Conservation (phyloP, 2,113 vertebrate genomes). For the Struthio camelus region DNA sequence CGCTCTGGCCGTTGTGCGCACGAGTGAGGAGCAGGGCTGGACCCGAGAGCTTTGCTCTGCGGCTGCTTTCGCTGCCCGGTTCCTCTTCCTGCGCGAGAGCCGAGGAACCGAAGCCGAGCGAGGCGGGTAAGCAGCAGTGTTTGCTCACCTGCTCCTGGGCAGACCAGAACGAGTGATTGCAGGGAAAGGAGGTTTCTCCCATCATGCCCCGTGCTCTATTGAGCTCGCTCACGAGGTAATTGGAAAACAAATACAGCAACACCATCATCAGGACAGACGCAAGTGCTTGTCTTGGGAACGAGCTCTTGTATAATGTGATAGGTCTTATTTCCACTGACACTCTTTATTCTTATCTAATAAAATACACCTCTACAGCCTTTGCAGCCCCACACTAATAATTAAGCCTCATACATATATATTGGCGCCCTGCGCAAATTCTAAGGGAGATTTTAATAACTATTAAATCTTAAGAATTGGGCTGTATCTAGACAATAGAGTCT, state of each 20-base stretch:
- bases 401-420: slow-evolving; percentile 38
- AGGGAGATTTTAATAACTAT: slow-evolving; percentile 49
- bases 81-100: too few species aligned
- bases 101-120: not conserved
- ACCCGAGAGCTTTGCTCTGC: not conserved
- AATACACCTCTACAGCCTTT: not conserved
- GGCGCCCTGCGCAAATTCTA: not conserved
- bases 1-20: not conserved
- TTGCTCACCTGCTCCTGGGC: slow-evolving; percentile 40
- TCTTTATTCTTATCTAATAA: slow-evolving; percentile 69
- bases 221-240: slow-evolving; percentile 74
- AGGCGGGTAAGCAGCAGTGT: slow-evolving; percentile 7
- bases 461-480: slow-evolving; percentile 24
- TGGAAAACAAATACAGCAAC: slow-evolving; percentile 74
- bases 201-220: slow-evolving; percentile 61
- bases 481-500: not conserved
- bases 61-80: too few species aligned
- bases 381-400: slow-evolving; percentile 51
- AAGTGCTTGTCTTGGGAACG: slow-evolving; percentile 61
- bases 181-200: slow-evolving; percentile 66
- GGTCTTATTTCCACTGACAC: slow-evolving; percentile 69
- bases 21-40: not conserved
- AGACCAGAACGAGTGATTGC: slow-evolving; percentile 60
- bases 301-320: slow-evolving; percentile 61
- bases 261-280: slow-evolving; percentile 68